Evolutionary conservation across 2,797 vertebrate genomes (phyloP).

Genomic region (Bradypodion ventrale): DNA sequence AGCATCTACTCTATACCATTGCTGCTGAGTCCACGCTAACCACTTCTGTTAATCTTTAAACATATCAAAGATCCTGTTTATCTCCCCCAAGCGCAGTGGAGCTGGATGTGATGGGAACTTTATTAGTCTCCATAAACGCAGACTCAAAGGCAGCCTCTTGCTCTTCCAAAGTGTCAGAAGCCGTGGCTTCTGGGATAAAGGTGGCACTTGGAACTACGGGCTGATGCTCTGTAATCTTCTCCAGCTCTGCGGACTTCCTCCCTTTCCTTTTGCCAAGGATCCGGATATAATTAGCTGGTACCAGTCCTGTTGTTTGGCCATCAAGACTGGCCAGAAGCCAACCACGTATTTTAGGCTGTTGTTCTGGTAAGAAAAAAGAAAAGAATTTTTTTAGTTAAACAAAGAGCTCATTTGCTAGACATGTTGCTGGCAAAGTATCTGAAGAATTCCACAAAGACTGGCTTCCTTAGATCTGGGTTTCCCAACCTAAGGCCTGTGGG

Average conservation of each 20-base stretch:
- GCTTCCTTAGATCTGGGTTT: background rate
- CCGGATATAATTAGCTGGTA: slow-evolving; percentile 95
- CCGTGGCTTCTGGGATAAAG: slow-evolving; percentile 60
- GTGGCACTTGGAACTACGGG: slow-evolving; percentile 57
- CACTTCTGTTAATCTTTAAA: slow-evolving; percentile 47
- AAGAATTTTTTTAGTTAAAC: slow-evolving; percentile 13
- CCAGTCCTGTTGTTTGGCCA: slow-evolving; percentile 89
- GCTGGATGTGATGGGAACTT: slow-evolving; percentile 52
- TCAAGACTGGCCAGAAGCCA: slow-evolving; percentile 94
- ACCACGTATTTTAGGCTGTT: slow-evolving; percentile 91
- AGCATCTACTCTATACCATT: slow-evolving; percentile 52
- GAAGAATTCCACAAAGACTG: background rate
- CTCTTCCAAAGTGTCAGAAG: slow-evolving; percentile 66
- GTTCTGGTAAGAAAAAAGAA: slow-evolving; percentile 78
- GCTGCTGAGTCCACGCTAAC: slow-evolving; percentile 56
- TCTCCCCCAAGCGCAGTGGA: slow-evolving; percentile 62
- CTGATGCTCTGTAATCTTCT: slow-evolving; percentile 76
- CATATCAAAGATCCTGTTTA: slow-evolving; percentile 73
- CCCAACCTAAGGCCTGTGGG: no score
- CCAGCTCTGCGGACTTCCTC: slow-evolving; percentile 79
- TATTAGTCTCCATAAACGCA: slow-evolving; percentile 79
- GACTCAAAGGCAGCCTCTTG: slow-evolving; percentile 88
- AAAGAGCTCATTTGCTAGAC: background rate
- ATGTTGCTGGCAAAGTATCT: background rate
- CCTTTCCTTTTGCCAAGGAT: slow-evolving; percentile 93